Conservation (phyloP, 2,797 vertebrate genomes). For the Dromococcyx pavoninus region DNA sequence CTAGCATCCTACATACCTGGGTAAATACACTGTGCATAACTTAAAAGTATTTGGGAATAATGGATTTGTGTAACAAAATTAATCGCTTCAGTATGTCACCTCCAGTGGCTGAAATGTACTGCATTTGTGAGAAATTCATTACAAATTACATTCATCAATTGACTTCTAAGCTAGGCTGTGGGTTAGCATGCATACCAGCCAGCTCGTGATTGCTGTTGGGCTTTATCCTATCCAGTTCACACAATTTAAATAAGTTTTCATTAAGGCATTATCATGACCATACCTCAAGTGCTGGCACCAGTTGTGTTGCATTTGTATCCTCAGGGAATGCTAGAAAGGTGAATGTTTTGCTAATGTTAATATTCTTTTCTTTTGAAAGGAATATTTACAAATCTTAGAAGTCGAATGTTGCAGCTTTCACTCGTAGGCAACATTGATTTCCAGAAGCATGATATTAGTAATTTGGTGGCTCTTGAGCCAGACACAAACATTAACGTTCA, state of each 20-base stretch:
- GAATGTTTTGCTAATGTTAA: neutral
- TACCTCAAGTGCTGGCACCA: neutral
- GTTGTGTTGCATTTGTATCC: neutral
- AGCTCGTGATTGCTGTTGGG: neutral
- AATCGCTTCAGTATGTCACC: neutral
- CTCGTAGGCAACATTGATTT: neutral
- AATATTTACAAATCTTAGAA: neutral
- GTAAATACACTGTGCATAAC: slow-evolving; percentile 59
- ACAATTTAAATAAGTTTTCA: neutral
- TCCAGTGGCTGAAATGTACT: neutral
- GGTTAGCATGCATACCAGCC: neutral
- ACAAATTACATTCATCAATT: neutral
- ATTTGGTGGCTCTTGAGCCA: neutral
- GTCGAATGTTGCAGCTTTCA: neutral
- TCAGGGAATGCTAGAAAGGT: neutral
- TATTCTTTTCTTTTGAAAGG: neutral
- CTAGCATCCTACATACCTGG: slow-evolving; percentile 71
- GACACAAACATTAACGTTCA: neutral
- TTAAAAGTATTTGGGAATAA: neutral
- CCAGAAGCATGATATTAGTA: neutral
- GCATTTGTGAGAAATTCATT: neutral
- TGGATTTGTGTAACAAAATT: neutral
- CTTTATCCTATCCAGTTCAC: neutral
- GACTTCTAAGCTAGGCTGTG: neutral
- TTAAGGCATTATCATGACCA: neutral